phyloP scores from a whole-genome alignment of 2,888 invertebrate genomes.

The Hypselothyrea guttata region DNA sequence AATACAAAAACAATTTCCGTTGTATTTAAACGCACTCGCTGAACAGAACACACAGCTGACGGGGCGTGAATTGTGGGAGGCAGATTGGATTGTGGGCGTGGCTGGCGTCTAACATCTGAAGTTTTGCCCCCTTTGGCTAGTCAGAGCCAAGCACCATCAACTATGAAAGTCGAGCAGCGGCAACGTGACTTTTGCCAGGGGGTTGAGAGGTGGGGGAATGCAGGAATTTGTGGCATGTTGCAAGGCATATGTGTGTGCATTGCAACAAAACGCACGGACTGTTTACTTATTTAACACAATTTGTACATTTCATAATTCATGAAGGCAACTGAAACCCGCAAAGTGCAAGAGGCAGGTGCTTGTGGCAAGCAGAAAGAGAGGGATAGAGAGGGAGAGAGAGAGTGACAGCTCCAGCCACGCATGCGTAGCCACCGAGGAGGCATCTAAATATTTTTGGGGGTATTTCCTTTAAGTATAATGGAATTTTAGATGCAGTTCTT shows the following conservation, averaged over 20 bases:
- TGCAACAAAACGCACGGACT: slow-evolving; percentile 52
- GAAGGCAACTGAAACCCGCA: slow-evolving; percentile 20
- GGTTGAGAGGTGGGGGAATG: slow-evolving; percentile 26
- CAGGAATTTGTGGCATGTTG: slow-evolving; percentile 27
- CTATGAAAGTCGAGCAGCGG: slow-evolving; percentile 46
- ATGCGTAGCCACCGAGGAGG: slow-evolving; percentile 57
- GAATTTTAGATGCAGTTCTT: slow-evolving; percentile 39
- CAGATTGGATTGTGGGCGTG: slow-evolving; percentile 4
- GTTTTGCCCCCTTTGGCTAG: slow-evolving; percentile 18
- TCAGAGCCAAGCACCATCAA: slow-evolving; percentile 33
- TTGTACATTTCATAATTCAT: slow-evolving; percentile 70
- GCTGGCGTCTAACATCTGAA: background rate
- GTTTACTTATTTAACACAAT: slow-evolving; percentile 72
- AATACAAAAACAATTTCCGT: slow-evolving; percentile 62
- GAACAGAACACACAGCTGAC: background rate
- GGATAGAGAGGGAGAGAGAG: background rate
- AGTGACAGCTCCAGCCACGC: slow-evolving; percentile 45
- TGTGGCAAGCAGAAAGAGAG: background rate
- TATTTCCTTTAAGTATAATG: slow-evolving; percentile 37
- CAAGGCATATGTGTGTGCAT: slow-evolving; percentile 15
- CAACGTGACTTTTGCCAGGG: slow-evolving; percentile 60
- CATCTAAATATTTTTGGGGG: slow-evolving; percentile 16
- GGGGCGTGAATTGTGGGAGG: background rate
- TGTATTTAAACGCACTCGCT: background rate
- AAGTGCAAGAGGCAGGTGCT: slow-evolving; percentile 10